phyloP scores from a whole-genome alignment of 2,888 invertebrate genomes.

The Odontocolon sp. region DNA sequence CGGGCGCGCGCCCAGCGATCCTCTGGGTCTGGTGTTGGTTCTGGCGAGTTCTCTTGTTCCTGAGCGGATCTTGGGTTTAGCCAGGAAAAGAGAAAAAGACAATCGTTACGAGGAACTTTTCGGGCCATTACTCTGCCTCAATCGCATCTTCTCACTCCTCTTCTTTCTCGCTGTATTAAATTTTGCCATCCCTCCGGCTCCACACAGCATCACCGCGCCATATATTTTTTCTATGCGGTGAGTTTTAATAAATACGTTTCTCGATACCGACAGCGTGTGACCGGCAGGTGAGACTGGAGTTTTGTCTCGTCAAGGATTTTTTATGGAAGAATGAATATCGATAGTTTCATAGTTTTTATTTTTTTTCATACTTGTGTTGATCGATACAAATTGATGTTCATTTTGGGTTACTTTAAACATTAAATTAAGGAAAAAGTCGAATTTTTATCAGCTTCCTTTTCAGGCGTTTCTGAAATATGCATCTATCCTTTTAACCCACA shows the following conservation, averaged over 20 bases:
- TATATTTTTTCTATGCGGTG: neutral
- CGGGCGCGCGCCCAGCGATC: slow-evolving; percentile 2
- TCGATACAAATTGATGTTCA: no score
- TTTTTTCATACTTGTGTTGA: no score
- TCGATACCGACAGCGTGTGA: neutral
- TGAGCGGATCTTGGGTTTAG: neutral
- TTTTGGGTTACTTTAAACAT: no score
- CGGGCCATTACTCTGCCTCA: slow-evolving; percentile 12
- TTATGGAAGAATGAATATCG: no score
- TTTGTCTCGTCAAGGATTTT: no score
- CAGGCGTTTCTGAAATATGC: no score
- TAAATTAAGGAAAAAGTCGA: no score
- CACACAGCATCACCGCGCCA: neutral
- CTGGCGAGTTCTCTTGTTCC: no score
- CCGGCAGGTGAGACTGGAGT: no score
- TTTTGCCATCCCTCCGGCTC: neutral
- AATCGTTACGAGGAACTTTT: slow-evolving; percentile 14
- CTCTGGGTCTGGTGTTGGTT: neutral
- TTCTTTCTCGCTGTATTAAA: neutral
- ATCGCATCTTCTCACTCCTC: neutral
- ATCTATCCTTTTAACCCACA: no score
- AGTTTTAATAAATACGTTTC: neutral
- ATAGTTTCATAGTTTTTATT: no score
- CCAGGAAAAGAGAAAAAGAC: slow-evolving; percentile 9
- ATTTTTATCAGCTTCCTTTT: no score